Conservation (phyloP, 2,797 vertebrate species). For the Anableps anableps region DNA sequence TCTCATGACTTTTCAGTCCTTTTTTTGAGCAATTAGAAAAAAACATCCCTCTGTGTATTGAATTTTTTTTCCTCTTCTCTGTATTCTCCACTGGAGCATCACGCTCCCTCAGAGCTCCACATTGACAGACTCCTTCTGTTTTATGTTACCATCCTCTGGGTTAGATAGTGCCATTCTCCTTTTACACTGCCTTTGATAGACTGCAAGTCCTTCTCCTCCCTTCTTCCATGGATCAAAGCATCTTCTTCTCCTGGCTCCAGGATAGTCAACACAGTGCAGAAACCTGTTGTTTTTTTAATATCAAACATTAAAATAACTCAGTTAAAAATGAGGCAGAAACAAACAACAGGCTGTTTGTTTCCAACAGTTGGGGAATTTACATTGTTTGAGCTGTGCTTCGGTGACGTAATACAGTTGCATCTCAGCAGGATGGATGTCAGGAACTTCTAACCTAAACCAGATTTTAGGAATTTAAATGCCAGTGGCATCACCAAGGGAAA, state of each 20-base stretch:
- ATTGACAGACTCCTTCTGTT: slow-evolving; percentile 52
- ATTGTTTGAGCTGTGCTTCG: background rate
- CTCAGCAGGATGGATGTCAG: background rate
- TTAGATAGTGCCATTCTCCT: slow-evolving; percentile 54
- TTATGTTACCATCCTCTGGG: slow-evolving; percentile 62
- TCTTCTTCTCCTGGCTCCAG: slow-evolving; percentile 47
- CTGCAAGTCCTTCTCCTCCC: slow-evolving; percentile 35
- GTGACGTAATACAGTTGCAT: background rate
- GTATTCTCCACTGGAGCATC: slow-evolving; percentile 36
- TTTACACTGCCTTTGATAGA: slow-evolving; percentile 52
- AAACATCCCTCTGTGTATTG: slow-evolving; percentile 34
- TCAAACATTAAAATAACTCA: slow-evolving; percentile 18
- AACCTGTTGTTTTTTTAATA: slow-evolving; percentile 42
- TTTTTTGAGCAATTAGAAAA: slow-evolving; percentile 29
- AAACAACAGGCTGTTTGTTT: slow-evolving; percentile 16
- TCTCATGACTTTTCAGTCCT: slow-evolving; percentile 22
- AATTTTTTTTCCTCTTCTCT: slow-evolving; percentile 15
- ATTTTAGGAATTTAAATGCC: background rate
- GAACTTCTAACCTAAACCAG: background rate
- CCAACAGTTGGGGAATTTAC: background rate
- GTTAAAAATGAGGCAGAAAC: slow-evolving; percentile 26
- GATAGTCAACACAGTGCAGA: slow-evolving; percentile 27
- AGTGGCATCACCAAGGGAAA: background rate
- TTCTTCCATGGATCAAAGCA: slow-evolving; percentile 59
- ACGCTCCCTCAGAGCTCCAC: slow-evolving; percentile 41